Evolutionary conservation across 2,113 vertebrate species (phyloP).

Genomic region (Rallus limicola): DNA sequence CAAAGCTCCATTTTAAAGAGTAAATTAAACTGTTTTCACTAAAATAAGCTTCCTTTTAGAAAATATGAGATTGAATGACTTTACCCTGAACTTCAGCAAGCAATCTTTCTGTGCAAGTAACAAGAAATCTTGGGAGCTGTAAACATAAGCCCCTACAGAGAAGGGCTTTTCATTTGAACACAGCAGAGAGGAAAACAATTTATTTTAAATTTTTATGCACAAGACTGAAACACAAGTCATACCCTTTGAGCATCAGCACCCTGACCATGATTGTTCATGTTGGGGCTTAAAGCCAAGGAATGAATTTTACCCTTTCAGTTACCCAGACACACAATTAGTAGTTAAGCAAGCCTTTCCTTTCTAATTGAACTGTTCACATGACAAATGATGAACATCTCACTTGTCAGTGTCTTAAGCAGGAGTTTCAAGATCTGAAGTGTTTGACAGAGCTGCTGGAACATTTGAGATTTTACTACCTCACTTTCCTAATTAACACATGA

Average conservation of each 20-base stretch:
- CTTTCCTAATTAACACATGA: constrained; percentile 56
- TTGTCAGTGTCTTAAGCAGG: constrained; percentile 51
- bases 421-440: constrained; percentile 58
- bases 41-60: neutral
- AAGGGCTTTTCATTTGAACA: neutral
- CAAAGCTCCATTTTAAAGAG: neutral
- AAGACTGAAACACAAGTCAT: neutral
- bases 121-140: neutral
- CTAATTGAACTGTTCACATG: constrained; percentile 56
- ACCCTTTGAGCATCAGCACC: neutral
- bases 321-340: constrained; percentile 17
- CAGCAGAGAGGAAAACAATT: neutral
- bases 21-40: neutral
- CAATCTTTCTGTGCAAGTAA: neutral
- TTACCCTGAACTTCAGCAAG: neutral
- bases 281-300: neutral
- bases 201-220: neutral
- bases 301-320: neutral
- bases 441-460: constrained; percentile 70
- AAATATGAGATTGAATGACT: neutral
- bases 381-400: constrained; percentile 65
- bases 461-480: constrained; percentile 57
- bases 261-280: neutral
- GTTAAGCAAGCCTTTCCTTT: constrained; percentile 24
- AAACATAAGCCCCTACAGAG: neutral